These are phyloP conservation scores for Anguilla rostrata DNA, from an alignment of 2,113 vertebrate species.

Conservation along the genomic window DNA sequence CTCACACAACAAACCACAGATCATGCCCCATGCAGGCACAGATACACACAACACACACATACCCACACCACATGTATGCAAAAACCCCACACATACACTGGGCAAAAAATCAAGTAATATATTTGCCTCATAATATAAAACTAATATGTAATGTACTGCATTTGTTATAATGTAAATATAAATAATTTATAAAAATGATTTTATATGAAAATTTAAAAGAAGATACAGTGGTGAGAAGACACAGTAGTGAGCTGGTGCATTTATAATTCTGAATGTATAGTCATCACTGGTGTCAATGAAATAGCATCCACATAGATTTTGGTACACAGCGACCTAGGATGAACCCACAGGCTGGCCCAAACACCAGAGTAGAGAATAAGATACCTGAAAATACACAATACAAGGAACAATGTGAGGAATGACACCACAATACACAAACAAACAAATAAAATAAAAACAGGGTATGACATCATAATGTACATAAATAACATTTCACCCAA, in stretches of 20 bases:
- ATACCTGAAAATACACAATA: conserved; percentile 58
- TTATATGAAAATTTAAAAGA: neutral
- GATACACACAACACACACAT: no score
- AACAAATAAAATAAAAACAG: neutral
- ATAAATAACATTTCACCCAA: no score
- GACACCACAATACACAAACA: neutral
- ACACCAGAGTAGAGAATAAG: conserved; percentile 71
- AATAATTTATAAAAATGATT: neutral
- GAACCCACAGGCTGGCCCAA: conserved; percentile 72
- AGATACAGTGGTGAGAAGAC: neutral
- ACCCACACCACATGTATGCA: no score
- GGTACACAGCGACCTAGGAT: conserved; percentile 72
- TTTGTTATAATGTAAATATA: neutral
- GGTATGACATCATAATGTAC: neutral
- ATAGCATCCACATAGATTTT: conserved; percentile 74
- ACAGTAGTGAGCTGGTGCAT: neutral
- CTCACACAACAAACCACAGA: neutral
- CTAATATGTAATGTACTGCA: neutral
- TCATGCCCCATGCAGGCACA: no score
- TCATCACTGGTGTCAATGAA: conserved; percentile 73
- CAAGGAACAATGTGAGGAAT: neutral
- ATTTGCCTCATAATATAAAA: neutral
- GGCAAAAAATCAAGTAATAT: no score
- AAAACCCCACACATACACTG: neutral
- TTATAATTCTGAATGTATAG: neutral